Evolutionary conservation across 2,888 invertebrate species (phyloP).

Genomic region (Ecliptopera silaceata): DNA sequence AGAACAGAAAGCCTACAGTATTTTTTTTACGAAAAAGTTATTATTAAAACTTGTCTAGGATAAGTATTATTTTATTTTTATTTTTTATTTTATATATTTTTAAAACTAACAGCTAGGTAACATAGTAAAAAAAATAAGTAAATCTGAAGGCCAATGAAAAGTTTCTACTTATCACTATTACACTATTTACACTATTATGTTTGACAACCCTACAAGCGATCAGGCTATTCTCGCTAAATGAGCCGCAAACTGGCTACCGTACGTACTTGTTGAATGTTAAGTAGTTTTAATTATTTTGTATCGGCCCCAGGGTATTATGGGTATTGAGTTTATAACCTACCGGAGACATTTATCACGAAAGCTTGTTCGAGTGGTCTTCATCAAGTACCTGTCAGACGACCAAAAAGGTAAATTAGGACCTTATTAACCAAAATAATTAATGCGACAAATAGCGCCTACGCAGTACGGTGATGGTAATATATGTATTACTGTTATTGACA

Average conservation of each 20-base stretch:
- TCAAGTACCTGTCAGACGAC: constrained; percentile 8
- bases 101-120: no score
- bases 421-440: background rate
- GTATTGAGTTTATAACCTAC: constrained; percentile 50
- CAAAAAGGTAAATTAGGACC: constrained; percentile 1
- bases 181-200: background rate
- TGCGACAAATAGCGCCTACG: background rate
- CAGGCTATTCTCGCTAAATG: constrained; percentile 55
- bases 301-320: constrained; percentile 60
- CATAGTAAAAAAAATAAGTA: no score
- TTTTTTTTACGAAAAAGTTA: no score
- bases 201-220: constrained; percentile 29
- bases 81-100: no score
- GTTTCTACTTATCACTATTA: no score
- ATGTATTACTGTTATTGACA: no score
- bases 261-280: constrained; percentile 78
- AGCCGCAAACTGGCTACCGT: constrained; percentile 69
- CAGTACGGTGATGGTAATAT: background rate
- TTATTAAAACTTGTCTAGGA: no score
- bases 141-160: no score
- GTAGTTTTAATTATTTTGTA: constrained; percentile 81
- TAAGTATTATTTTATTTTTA: no score
- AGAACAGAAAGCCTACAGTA: no score
- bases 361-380: constrained; percentile 10
- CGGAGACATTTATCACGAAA: constrained; percentile 65